These are phyloP conservation scores for Lophochroa leadbeateri DNA, from an alignment of 2,113 vertebrate species.

Conservation along the genomic window DNA sequence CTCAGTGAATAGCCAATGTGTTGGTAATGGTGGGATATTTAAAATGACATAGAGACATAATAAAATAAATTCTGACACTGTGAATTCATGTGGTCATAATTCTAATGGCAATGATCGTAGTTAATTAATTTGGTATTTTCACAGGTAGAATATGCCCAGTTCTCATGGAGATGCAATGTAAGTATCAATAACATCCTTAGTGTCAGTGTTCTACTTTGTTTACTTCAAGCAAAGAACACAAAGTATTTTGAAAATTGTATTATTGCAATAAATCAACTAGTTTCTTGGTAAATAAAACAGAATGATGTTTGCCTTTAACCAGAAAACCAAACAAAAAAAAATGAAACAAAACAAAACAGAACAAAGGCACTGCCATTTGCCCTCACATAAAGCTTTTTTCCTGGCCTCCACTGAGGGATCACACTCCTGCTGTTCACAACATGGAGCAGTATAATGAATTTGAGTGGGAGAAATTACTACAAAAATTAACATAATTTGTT, in stretches of 20 bases:
- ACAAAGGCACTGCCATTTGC: background rate
- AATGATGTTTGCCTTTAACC: background rate
- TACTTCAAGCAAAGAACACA: background rate
- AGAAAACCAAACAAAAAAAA: background rate
- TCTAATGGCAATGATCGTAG: background rate
- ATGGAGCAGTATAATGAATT: background rate
- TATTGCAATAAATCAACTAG: background rate
- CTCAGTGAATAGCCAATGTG: background rate
- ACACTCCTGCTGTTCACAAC: background rate
- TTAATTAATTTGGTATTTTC: background rate
- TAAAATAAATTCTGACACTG: background rate
- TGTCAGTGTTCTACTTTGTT: background rate
- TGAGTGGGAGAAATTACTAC: background rate
- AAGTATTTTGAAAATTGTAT: background rate
- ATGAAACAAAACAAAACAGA: fast-evolving
- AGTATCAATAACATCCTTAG: background rate
- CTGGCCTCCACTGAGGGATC: background rate
- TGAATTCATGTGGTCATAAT: background rate
- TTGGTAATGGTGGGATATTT: background rate
- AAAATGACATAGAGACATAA: background rate
- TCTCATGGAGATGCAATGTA: background rate
- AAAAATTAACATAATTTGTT: background rate
- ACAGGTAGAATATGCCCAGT: background rate
- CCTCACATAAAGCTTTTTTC: background rate
- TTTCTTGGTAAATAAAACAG: background rate